Conservation (phyloP, 2,797 vertebrate species). For the Sylvia borin region DNA sequence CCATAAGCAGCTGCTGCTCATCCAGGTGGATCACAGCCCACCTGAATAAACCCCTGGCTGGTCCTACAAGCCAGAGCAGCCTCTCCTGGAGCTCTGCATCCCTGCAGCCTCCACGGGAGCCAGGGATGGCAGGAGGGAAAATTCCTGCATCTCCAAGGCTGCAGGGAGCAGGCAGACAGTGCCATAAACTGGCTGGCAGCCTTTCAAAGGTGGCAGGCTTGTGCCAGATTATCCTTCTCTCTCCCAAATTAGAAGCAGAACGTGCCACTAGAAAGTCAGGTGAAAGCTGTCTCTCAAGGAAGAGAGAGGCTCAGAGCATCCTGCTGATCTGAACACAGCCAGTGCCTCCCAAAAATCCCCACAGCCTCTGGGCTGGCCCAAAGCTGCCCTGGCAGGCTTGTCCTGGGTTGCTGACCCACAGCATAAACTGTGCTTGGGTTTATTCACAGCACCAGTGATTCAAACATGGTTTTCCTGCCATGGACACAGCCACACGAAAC, state of each 20-base stretch:
- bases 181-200: conserved; percentile 38
- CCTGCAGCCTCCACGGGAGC: background rate
- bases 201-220: conserved; percentile 44
- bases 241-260: conserved; percentile 63
- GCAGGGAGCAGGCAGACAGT: background rate
- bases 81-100: background rate
- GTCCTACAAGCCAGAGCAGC: background rate
- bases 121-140: background rate
- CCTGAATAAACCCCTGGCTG: background rate
- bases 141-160: background rate
- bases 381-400: background rate
- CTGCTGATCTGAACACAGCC: background rate
- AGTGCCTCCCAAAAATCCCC: background rate
- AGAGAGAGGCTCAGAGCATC: conserved; percentile 10
- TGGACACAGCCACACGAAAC: background rate
- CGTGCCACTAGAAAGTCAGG: conserved; percentile 59
- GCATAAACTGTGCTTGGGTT: background rate
- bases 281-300: conserved; percentile 54
- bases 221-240: conserved; percentile 34
- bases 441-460: background rate
- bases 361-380: background rate
- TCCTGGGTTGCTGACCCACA: rapidly evolving
- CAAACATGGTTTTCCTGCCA: background rate
- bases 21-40: background rate
- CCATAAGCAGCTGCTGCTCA: background rate